Base-by-base conservation (phyloP, 2,888 invertebrate species). In the Drosophila paramelanica region DNA sequence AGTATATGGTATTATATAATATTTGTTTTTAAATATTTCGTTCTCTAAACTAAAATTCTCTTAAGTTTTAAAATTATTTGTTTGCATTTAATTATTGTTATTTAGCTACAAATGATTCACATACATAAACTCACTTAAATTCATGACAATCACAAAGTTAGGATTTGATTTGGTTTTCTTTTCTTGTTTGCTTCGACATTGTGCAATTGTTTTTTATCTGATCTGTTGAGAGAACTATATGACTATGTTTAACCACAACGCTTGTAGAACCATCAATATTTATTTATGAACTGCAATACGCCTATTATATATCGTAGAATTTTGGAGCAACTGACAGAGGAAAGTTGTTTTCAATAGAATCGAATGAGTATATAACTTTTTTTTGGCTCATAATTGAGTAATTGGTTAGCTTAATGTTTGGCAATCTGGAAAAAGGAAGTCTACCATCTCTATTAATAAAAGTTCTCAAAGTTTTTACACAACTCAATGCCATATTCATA, bases 121-220 rank as follows among this genome's bases (percentile, higher is more conserved):
- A 23, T 60, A 71, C 57, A 80, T 51, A 64, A 62, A 65, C 73
- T 73, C 60, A 77, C 83, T 77, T 88, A 83, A 88, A 86, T 88
- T 83, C 86, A 66, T 88, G 83, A 79, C 72, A 88, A 83, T 83
- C 83, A 83, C 83, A 83, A 83, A 88, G 77, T 88, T 88, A 72
- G 88, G 71, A 77, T 85, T 88, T 86, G 77, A 74, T 79, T 82
- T 85, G 46, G 47, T 59, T 79, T 77, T 33, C 33, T 36, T 36
- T 36, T 36, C 13, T 5, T 36, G 1, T 33, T 36, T 46, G 14
- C 56, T 41, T 46, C 31, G 46, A 38, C 51, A 57, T 41, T 52
- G 14, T 66, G 42, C 46, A 14, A 46, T 57, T 67, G 17, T 17
- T 17, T 17, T 17, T 17, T 70, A 61, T 65, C 59, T 50, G 59